Evolutionary conservation across 2,888 invertebrate species (phyloP), one percentile per base, ranked within the genome.

Genomic region (Pseudeuparius sepicola): DNA sequence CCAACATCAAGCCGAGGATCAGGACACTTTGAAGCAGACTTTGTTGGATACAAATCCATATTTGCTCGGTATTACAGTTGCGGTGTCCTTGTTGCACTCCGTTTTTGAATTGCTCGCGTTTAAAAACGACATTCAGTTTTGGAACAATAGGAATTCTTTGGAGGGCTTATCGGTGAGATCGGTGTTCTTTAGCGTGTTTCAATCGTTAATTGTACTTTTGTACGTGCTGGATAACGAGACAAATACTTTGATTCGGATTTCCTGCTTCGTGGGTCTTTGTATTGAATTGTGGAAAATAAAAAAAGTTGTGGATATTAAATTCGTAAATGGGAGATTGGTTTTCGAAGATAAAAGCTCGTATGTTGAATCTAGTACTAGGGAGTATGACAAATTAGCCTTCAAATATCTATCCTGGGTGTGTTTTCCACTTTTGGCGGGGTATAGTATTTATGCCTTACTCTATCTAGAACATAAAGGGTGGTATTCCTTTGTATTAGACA

Each of bases 111-210:
- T 99, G 48, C 69, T 99, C 36, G 98, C 98, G 25, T 99, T 99
- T 63, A 99, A 99, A 68, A 99, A 99, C 67, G 98, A 99, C 61
- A 99, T 99, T 54, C 98, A 99, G 63, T 99, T 99, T 61, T 99
- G 98, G 98, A 92, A 93, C 52, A 94, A 93, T 54, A 75, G 96
- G 10, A 90, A 96, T 59, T 92, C 93, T 1, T 67, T 98, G 27
- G 97, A 98, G 65, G 97, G 97, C 6, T 70, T 99, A 23, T 97
- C 97, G 0, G 97, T 99, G 3, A 77, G 97, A 45, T 94, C 92
- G 1, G 96, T 99, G 15, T 93, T 99, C 63, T 98, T 98, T 66
- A 92, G 89, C 54, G 94, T 98, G 4, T 96, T 98, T 64, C 96
- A 98, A 61, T 92, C 96, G 0, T 63, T 93, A 7, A 81, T 99